phyloP scores from a whole-genome alignment of 2,797 vertebrate genomes.

The Eremophila alpestris region DNA sequence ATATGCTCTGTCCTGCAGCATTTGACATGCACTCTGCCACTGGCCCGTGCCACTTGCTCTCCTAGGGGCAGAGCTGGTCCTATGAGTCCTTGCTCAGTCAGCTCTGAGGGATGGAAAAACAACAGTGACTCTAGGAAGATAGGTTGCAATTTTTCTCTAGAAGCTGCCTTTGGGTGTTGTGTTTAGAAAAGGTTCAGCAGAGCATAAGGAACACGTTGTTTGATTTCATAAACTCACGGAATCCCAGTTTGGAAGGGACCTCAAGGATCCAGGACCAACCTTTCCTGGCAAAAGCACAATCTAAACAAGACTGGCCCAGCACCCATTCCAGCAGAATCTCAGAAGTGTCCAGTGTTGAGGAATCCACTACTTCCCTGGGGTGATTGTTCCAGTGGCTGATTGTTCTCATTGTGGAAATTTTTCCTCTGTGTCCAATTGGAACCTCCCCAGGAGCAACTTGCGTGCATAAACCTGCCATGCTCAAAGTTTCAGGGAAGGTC shows the following conservation, averaged over 20 bases:
- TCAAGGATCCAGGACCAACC: background rate
- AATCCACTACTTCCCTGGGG: background rate
- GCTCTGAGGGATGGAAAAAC: background rate
- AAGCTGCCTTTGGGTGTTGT: background rate
- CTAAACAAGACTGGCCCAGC: background rate
- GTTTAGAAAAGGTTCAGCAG: background rate
- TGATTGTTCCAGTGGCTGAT: background rate
- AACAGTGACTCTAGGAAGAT: background rate
- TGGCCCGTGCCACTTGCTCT: background rate
- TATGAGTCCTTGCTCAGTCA: background rate
- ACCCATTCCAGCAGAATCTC: background rate
- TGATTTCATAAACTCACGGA: background rate
- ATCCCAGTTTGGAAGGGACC: background rate
- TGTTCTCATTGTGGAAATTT: background rate
- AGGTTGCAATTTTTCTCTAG: background rate
- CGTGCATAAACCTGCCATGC: background rate
- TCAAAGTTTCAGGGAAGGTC: background rate
- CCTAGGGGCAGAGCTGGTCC: background rate
- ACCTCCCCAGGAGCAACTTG: background rate
- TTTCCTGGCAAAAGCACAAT: background rate
- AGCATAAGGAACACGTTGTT: background rate
- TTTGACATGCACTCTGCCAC: background rate
- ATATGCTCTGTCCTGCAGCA: background rate
- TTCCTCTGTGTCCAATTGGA: background rate
- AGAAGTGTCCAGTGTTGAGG: background rate